A percentile compares a stretch with the other conserved stretches of the same genome.
These are phyloP conservation scores for Bombus difficillimus DNA, from an alignment of 1,140 invertebrate species.

Conservation along the genomic window DNA sequence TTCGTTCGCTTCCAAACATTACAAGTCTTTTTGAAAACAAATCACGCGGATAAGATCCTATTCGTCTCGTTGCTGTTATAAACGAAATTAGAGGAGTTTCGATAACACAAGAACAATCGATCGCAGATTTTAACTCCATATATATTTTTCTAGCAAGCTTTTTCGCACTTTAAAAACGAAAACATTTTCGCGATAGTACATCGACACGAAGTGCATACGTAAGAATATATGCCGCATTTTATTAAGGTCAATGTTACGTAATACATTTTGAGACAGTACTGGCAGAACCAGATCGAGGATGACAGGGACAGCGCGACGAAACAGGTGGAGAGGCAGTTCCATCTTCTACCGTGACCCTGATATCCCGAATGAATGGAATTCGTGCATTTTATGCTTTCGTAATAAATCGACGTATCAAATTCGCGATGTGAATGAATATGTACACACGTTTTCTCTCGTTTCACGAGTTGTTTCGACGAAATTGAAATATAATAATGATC, in stretches of 20 bases:
- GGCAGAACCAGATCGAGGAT: constrained; percentile 36
- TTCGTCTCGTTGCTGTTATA: neutral
- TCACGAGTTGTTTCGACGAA: neutral
- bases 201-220: neutral
- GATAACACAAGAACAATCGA: neutral
- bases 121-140: neutral
- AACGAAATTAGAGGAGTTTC: neutral
- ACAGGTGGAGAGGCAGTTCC: constrained; percentile 57
- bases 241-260: constrained; percentile 46
- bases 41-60: neutral
- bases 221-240: neutral
- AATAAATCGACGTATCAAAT: constrained; percentile 1
- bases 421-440: neutral
- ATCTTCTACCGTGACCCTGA: constrained; percentile 37
- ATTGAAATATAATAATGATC: no score
- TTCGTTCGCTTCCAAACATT: neutral
- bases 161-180: neutral
- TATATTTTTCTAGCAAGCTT: neutral
- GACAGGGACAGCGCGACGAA: constrained; percentile 26
- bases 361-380: constrained; percentile 49
- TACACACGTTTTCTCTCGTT: neutral
- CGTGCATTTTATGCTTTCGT: neutral
- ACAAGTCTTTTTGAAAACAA: neutral
- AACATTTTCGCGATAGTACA: neutral
- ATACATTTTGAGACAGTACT: constrained; percentile 50